phyloP scores from a whole-genome alignment of 2,888 invertebrate genomes.

The Eulithis prunata region DNA sequence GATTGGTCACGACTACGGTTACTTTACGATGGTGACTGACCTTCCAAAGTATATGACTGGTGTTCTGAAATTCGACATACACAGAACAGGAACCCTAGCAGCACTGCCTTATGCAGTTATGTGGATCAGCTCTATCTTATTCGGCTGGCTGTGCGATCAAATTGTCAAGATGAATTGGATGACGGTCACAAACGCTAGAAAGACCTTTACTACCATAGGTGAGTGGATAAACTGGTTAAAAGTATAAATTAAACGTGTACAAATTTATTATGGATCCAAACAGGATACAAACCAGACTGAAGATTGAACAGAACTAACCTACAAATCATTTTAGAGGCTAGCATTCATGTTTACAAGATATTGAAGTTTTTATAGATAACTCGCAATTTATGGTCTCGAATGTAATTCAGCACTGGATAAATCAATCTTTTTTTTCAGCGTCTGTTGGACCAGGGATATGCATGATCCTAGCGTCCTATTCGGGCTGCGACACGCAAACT shows the following conservation, averaged over 20 bases:
- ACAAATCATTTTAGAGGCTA: too few relatives aligned
- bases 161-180: slow-evolving; percentile 85
- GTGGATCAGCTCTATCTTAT: slow-evolving; percentile 86
- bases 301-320: too few relatives aligned
- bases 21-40: slow-evolving; percentile 89
- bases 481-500: slow-evolving; percentile 85
- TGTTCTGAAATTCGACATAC: slow-evolving; percentile 87
- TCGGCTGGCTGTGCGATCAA: slow-evolving; percentile 89
- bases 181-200: slow-evolving; percentile 84
- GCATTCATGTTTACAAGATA: too few relatives aligned
- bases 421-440: slow-evolving; percentile 64
- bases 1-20: slow-evolving; percentile 89
- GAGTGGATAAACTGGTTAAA: slow-evolving; percentile 45
- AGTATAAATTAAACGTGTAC: not conserved
- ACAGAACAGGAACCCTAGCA: slow-evolving; percentile 86
- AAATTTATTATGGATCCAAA: not conserved
- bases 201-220: slow-evolving; percentile 88
- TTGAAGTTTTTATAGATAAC: too few relatives aligned
- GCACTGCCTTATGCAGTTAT: slow-evolving; percentile 87
- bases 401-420: too few relatives aligned
- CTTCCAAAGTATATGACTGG: slow-evolving; percentile 89
- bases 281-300: not conserved
- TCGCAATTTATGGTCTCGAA: too few relatives aligned
- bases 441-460: slow-evolving; percentile 88
- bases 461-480: slow-evolving; percentile 88